Percentiles rank a stretch among this genome's conserved stretches.
Conservation (phyloP, 2,888 invertebrate species). For the Pemphredon lugubris region DNA sequence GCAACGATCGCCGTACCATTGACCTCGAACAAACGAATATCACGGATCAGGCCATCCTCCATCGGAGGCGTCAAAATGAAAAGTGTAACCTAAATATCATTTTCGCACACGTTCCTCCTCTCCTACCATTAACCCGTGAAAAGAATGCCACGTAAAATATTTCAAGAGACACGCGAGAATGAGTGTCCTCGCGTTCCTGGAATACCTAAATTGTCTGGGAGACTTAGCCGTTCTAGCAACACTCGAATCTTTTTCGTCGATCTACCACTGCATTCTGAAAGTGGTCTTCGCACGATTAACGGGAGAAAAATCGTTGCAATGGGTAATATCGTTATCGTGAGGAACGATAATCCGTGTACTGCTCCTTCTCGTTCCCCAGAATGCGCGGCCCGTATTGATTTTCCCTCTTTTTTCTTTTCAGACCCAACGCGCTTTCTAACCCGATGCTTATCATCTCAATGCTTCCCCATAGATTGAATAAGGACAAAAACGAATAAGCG, state of each 20-base stretch:
- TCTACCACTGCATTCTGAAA: conserved; percentile 20
- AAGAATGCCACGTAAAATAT: conserved; percentile 15
- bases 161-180: conserved; percentile 10
- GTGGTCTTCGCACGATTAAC: conserved; percentile 25
- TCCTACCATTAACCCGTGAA: no score
- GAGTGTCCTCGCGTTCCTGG: neutral
- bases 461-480: conserved; percentile 10
- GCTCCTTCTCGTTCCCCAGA: neutral
- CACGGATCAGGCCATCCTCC: neutral
- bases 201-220: conserved; percentile 14
- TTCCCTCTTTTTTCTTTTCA: conserved; percentile 44
- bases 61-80: conserved; percentile 28
- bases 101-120: neutral
- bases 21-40: conserved; percentile 33
- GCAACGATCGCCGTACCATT: neutral
- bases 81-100: conserved; percentile 40
- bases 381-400: conserved; percentile 36
- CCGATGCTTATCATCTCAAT: conserved; percentile 27
- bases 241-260: neutral
- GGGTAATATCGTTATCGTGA: conserved; percentile 44
- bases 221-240: neutral
- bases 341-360: neutral
- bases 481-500: conserved; percentile 57
- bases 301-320: conserved; percentile 34
- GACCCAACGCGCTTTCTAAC: conserved; percentile 38